Evolutionary conservation across 2,888 invertebrate genomes (phyloP).

Genomic region (Ptilodon capucinus): DNA sequence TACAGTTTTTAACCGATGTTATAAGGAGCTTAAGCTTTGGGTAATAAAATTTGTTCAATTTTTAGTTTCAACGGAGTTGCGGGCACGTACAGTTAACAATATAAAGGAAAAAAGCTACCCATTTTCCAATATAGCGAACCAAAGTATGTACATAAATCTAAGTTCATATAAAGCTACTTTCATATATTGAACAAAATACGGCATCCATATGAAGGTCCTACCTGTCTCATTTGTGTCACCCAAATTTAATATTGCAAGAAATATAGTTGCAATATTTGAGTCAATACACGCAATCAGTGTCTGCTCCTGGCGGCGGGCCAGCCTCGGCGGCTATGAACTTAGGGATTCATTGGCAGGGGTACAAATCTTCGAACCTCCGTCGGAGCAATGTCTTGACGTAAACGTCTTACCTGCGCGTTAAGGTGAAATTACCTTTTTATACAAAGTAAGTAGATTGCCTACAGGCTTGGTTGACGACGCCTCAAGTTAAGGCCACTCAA

Average conservation of each 20-base stretch:
- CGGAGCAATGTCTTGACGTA: neutral
- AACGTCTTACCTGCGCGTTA: neutral
- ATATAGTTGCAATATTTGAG: constrained; percentile 58
- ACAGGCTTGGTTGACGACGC: too few relatives aligned
- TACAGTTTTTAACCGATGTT: too few relatives aligned
- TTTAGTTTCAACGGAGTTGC: too few relatives aligned
- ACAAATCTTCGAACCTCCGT: constrained; percentile 43
- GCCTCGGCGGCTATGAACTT: constrained; percentile 49
- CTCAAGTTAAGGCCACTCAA: too few relatives aligned
- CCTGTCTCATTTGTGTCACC: constrained; percentile 34
- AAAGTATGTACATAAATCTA: neutral
- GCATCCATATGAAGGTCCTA: constrained; percentile 19
- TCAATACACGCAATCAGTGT: constrained; percentile 65
- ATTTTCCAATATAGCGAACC: neutral
- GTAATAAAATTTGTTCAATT: too few relatives aligned
- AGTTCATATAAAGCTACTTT: neutral
- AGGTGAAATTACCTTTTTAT: neutral
- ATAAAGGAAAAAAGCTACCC: neutral
- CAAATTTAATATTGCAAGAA: constrained; percentile 53
- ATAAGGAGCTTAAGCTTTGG: too few relatives aligned
- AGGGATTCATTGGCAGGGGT: constrained; percentile 60
- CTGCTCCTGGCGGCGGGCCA: constrained; percentile 55
- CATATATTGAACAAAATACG: constrained; percentile 17
- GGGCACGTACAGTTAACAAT: too few relatives aligned
- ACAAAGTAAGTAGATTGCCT: too few relatives aligned